Conservation (phyloP, 2,113 vertebrate species). For the Pampusana beccarii region DNA sequence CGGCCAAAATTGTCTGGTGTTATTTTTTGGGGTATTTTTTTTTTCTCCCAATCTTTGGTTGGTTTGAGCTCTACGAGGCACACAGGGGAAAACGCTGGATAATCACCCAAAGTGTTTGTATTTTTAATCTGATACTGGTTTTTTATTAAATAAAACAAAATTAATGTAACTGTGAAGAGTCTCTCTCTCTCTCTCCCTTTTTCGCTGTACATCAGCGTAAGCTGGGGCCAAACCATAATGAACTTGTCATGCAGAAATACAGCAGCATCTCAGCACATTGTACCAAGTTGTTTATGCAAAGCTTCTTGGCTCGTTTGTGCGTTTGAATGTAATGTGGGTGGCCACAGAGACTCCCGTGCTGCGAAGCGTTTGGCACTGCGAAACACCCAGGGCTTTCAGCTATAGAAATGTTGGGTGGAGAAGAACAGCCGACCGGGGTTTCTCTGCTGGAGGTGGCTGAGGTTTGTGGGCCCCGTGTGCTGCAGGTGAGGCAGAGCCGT, state of each 20-base stretch:
- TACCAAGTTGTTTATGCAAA: slow-evolving; percentile 35
- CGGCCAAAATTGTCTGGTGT: slow-evolving; percentile 72
- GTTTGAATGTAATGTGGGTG: slow-evolving; percentile 26
- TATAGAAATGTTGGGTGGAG: neutral
- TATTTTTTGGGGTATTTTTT: neutral
- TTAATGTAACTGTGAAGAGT: slow-evolving; percentile 60
- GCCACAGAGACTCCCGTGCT: slow-evolving; percentile 4
- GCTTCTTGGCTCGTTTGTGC: slow-evolving; percentile 30
- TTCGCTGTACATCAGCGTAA: neutral
- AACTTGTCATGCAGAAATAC: slow-evolving; percentile 28
- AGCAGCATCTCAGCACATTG: slow-evolving; percentile 12
- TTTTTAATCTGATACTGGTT: slow-evolving; percentile 80
- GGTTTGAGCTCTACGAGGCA: slow-evolving; percentile 71
- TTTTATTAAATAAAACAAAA: slow-evolving; percentile 80
- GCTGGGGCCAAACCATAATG: neutral
- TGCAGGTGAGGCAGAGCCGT: neutral
- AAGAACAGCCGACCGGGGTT: neutral
- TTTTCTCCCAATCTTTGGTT: slow-evolving; percentile 71
- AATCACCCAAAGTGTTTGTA: slow-evolving; percentile 80
- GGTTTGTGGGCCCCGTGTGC: neutral
- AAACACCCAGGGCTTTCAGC: neutral
- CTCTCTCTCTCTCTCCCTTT: slow-evolving; percentile 29
- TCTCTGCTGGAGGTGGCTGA: neutral
- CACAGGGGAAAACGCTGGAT: slow-evolving; percentile 74
- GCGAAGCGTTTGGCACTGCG: neutral